Percentiles rank a stretch among this genome's conserved stretches.
Evolutionary conservation across 2,797 vertebrate genomes (phyloP).

Genomic region (Sebastes matsubarae): DNA sequence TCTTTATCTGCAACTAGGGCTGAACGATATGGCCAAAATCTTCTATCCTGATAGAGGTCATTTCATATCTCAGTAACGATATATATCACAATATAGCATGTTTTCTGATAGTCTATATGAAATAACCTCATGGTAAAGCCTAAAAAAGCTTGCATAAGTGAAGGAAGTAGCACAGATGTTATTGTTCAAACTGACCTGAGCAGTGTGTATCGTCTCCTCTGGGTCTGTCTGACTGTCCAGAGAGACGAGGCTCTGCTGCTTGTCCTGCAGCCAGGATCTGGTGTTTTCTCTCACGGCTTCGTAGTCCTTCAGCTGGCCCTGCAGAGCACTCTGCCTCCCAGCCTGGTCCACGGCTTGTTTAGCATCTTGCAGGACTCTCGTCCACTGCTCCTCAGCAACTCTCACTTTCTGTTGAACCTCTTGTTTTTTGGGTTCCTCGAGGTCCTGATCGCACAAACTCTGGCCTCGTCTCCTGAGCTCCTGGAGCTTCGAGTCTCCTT

Average conservation of each 20-base stretch:
- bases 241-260: constrained; percentile 75
- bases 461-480: constrained; percentile 58
- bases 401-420: constrained; percentile 47
- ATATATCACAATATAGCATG: no score
- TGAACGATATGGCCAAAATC: no score
- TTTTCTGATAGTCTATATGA: no score
- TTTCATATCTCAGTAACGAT: no score
- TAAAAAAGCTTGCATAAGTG: not conserved
- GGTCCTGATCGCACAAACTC: constrained; percentile 47
- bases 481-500: constrained; percentile 82
- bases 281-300: constrained; percentile 72
- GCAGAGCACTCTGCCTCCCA: constrained; percentile 62
- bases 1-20: no score
- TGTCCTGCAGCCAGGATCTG: constrained; percentile 82
- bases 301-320: constrained; percentile 65
- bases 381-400: constrained; percentile 65
- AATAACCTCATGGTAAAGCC: no score
- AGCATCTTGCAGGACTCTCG: constrained; percentile 11
- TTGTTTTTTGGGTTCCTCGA: constrained; percentile 49
- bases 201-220: constrained; percentile 72
- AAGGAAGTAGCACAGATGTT: not conserved
- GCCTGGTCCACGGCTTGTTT: constrained; percentile 34
- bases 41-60: no score
- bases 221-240: constrained; percentile 69
- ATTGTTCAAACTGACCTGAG: constrained; percentile 82